These are phyloP conservation scores for Holacanthus passer DNA, from an alignment of 2,113 vertebrate species.

Conservation along the genomic window DNA sequence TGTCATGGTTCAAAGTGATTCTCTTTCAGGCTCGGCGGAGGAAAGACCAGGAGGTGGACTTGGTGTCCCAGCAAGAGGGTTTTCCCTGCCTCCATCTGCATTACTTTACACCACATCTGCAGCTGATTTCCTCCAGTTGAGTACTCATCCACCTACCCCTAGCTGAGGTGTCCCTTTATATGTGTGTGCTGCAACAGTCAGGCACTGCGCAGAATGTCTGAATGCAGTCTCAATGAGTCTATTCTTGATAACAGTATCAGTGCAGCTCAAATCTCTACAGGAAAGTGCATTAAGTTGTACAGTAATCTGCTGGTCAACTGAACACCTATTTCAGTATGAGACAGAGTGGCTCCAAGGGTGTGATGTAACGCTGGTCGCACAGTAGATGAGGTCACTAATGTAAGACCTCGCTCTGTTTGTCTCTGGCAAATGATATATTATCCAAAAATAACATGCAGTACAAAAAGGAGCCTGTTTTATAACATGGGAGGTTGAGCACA, in stretches of 20 bases:
- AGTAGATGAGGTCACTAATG: slow-evolving; percentile 65
- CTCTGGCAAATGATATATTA: slow-evolving; percentile 28
- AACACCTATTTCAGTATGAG: slow-evolving; percentile 58
- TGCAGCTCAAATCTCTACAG: slow-evolving; percentile 31
- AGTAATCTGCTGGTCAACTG: slow-evolving; percentile 47
- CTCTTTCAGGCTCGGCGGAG: slow-evolving; percentile 36
- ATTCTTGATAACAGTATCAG: slow-evolving; percentile 51
- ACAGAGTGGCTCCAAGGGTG: slow-evolving; percentile 55
- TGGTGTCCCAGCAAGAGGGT: slow-evolving; percentile 37
- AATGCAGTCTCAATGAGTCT: slow-evolving; percentile 29
- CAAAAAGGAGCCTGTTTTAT: slow-evolving; percentile 43
- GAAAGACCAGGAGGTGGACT: slow-evolving; percentile 48
- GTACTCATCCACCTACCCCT: slow-evolving; percentile 56
- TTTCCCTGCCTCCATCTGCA: slow-evolving; percentile 52
- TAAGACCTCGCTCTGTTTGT: slow-evolving; percentile 39
- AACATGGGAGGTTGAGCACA: slow-evolving; percentile 30
- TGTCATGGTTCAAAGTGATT: slow-evolving; percentile 41
- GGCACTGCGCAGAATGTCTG: slow-evolving; percentile 18
- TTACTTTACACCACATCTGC: slow-evolving; percentile 77
- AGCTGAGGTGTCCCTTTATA: slow-evolving; percentile 46
- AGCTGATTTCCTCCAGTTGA: slow-evolving; percentile 74
- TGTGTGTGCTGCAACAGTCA: slow-evolving; percentile 11
- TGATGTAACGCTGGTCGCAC: slow-evolving; percentile 41
- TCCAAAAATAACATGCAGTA: slow-evolving; percentile 54
- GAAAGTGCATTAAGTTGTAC: slow-evolving; percentile 43